phyloP scores from a whole-genome alignment of 2,797 vertebrate species.

The Danio jaintianensis region DNA sequence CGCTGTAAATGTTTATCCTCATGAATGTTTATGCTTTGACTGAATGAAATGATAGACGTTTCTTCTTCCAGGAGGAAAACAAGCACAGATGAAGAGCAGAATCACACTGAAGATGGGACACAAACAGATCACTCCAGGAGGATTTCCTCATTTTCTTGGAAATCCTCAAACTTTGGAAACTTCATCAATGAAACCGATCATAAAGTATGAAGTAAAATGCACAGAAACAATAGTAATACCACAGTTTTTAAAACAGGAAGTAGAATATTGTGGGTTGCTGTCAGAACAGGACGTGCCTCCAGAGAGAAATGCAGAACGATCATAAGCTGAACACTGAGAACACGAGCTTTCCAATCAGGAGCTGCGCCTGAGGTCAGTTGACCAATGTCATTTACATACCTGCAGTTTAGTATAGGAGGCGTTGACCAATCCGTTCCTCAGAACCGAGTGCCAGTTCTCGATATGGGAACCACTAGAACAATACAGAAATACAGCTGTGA shows the following conservation, averaged over 20 bases:
- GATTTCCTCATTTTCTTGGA: neutral
- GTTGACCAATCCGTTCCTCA: slow-evolving; percentile 99
- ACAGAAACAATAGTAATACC: no score
- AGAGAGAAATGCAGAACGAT: neutral
- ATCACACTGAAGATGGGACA: no score
- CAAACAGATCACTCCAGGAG: neutral
- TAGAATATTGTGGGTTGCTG: slow-evolving; percentile 65
- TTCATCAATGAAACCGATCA: neutral
- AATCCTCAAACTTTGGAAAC: neutral
- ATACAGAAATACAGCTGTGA: slow-evolving; percentile 56
- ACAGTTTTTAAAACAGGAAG: slow-evolving; percentile 57
- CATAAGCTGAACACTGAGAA: slow-evolving; percentile 53
- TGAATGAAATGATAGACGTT: neutral
- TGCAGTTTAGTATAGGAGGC: slow-evolving; percentile 99
- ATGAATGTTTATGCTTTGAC: neutral
- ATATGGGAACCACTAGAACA: slow-evolving; percentile 97
- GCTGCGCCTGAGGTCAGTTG: slow-evolving; percentile 67
- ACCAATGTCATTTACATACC: slow-evolving; percentile 80
- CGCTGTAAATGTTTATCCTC: neutral
- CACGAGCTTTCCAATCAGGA: slow-evolving; percentile 70
- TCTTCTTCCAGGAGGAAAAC: neutral
- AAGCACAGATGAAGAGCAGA: neutral
- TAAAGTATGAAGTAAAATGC: neutral
- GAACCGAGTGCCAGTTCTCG: slow-evolving; percentile 99
- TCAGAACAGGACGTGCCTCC: slow-evolving; percentile 42